Evolutionary conservation across 2,888 invertebrate species (phyloP), one percentile per base, ranked within the genome.

Genomic region (Nematopogon swammerdamellus): DNA sequence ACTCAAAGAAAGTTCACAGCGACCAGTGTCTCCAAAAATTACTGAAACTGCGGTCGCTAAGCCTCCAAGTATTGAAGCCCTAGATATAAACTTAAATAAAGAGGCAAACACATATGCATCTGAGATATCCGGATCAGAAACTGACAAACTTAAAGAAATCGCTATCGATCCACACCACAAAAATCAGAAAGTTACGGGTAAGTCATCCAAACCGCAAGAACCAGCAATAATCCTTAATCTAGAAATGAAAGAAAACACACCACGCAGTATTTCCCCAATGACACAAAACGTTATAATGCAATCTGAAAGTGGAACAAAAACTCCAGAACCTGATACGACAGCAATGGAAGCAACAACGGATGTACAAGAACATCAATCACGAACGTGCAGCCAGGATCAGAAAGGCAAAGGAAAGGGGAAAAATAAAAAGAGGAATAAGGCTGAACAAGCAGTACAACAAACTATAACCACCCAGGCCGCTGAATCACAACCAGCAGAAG

Each of bases 341-440:
- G n/a, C n/a, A n/a, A n/a, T n/a, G n/a, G n/a, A n/a, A n/a, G n/a
- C n/a, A n/a, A n/a, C n/a, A n/a, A n/a, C n/a, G n/a, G n/a, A n/a
- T n/a, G n/a, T n/a, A 6, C 25, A 25, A 25, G 25, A 25, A 6
- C 5, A 25, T 25, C 25, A 25, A 25, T 25, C 25, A 6, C 25
- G 8, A 25, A 25, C 25, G 4, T 6, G 36, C 14, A 14, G 11
- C 8, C 36, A 36, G 8, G 36, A 36, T 8, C 36, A 8, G 4
- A 36, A 36, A 36, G 36, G 36, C 8, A 36, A 36, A 36, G 36
- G 36, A 14, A 77, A 73, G 59, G 65, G 67, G 5, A 77, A 74
- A 63, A 58, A 65, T 8, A 77, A 74, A 59, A 60, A 62, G 3
- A 77, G 73, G 54, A 71, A 69, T 53, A 77, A 72, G 61, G 64